A percentile compares a stretch with the other conserved stretches of the same genome.
These are phyloP conservation scores for Lepidothrix coronata DNA, from an alignment of 2,113 vertebrate species.

Conservation along the genomic window DNA sequence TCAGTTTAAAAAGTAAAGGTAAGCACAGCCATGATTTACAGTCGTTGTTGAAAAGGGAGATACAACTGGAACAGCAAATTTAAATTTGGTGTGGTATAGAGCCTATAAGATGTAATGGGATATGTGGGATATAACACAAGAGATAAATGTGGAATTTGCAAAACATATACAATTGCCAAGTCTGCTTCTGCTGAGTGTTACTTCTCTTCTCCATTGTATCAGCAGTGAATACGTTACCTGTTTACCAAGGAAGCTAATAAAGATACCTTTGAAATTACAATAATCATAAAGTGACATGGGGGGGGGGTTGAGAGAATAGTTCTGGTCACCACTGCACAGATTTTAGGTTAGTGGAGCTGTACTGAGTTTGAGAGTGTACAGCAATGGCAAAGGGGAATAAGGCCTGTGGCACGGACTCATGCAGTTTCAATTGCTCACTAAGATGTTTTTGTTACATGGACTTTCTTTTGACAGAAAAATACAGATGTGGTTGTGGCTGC, in stretches of 20 bases:
- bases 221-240: constrained; percentile 6
- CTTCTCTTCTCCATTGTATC: constrained; percentile 14
- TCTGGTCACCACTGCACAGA: neutral
- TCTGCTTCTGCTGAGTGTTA: neutral
- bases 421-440: neutral
- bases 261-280: constrained; percentile 35
- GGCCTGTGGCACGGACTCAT: accelerated
- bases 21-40: neutral
- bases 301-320: neutral
- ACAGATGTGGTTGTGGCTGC: accelerated
- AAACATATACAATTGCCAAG: neutral
- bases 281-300: neutral
- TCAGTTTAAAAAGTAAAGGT: neutral
- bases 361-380: neutral
- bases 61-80: neutral
- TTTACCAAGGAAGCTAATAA: constrained; percentile 33
- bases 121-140: neutral
- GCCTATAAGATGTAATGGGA: neutral
- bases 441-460: neutral
- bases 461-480: neutral
- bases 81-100: neutral
- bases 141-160: neutral
- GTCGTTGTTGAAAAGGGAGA: neutral
- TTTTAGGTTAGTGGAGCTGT: neutral
- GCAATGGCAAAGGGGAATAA: neutral